Evolutionary conservation across 1,140 invertebrate species (phyloP).

Genomic region (Latrodectus geometricus): DNA sequence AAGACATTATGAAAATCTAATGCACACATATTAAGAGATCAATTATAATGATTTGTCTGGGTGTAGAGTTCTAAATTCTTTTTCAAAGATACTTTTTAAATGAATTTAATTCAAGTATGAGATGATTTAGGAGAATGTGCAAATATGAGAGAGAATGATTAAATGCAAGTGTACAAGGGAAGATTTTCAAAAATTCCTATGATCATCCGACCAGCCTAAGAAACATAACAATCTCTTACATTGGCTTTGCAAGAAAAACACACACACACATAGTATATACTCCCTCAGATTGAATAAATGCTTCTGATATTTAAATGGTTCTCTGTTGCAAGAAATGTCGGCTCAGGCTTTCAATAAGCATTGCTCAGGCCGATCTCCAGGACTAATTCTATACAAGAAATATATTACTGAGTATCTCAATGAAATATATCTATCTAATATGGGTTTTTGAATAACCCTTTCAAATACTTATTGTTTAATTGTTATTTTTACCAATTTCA

Average conservation of each 20-base stretch:
- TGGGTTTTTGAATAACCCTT: constrained; percentile 12
- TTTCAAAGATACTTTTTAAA: constrained; percentile 4
- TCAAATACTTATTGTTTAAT: not conserved
- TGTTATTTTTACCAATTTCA: constrained; percentile 36
- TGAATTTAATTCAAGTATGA: constrained; percentile 40
- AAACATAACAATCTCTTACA: constrained; percentile 5
- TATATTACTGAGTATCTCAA: constrained; percentile 32
- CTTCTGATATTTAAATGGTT: constrained; percentile 9
- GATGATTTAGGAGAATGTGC: constrained; percentile 55
- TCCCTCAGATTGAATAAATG: constrained; percentile 3
- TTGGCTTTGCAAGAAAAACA: not conserved
- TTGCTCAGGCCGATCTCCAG: constrained; percentile 48
- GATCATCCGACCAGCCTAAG: constrained; percentile 47
- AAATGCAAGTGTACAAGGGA: constrained; percentile 56
- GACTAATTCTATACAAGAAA: constrained; percentile 36
- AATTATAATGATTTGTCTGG: constrained; percentile 39
- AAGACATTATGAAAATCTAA: not conserved
- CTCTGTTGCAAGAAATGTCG: not conserved
- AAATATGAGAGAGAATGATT: constrained; percentile 39
- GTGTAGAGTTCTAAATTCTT: constrained; percentile 15
- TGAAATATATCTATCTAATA: constrained; percentile 31
- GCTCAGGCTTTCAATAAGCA: not conserved
- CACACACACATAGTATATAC: constrained; percentile 5
- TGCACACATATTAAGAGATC: not conserved
- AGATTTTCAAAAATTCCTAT: constrained; percentile 54